Evolutionary conservation across 2,888 invertebrate species (phyloP).

Genomic region (Escarpia spicata): DNA sequence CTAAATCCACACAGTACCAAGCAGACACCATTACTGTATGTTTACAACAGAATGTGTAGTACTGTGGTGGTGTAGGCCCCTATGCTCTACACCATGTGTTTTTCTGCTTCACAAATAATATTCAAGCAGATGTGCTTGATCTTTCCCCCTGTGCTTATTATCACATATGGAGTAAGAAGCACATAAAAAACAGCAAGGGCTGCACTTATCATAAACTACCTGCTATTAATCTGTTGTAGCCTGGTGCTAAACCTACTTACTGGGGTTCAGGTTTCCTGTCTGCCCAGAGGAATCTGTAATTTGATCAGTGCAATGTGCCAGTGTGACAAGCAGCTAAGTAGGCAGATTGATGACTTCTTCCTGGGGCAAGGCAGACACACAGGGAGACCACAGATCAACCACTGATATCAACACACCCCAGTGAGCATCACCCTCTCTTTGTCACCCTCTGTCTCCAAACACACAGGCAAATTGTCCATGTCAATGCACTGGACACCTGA

Average conservation of each 20-base stretch:
- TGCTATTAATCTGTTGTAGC: neutral
- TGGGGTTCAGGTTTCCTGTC: neutral
- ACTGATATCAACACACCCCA: conserved; percentile 14
- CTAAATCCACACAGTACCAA: too few species aligned
- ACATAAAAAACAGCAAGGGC: neutral
- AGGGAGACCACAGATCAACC: neutral
- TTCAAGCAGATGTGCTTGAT: neutral
- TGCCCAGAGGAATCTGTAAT: neutral
- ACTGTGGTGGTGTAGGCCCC: too few species aligned
- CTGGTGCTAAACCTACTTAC: conserved; percentile 9
- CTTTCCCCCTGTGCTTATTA: neutral
- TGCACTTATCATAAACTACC: conserved; percentile 11
- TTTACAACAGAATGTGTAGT: neutral
- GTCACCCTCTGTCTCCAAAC: neutral
- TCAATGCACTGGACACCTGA: neutral
- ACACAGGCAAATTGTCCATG: neutral
- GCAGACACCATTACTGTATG: neutral
- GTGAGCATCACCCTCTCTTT: neutral
- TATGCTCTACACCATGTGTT: neutral
- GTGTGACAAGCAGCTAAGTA: neutral
- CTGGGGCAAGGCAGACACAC: neutral
- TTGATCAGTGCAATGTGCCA: neutral
- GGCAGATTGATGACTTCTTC: neutral
- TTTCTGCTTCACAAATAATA: neutral
- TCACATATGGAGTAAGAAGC: neutral